These are phyloP conservation scores for Luidia sarsii DNA, from an alignment of 53 echinoderm and acorn worm genomes.

Conservation along the genomic window DNA sequence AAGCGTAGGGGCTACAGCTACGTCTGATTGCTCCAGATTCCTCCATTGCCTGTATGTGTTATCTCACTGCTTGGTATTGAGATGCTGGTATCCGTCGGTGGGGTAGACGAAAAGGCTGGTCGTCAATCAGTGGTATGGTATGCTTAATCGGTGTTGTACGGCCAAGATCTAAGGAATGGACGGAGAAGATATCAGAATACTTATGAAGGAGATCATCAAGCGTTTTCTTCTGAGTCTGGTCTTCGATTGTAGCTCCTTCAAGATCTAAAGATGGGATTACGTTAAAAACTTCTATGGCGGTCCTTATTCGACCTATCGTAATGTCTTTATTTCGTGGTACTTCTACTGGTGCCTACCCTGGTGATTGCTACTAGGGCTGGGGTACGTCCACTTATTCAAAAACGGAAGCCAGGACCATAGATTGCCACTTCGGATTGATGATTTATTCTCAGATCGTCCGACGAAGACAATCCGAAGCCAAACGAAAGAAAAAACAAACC, in stretches of 20 bases:
- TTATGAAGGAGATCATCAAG: conserved; percentile 14
- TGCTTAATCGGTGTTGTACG: conserved; percentile 3
- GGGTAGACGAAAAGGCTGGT: conserved; percentile 19
- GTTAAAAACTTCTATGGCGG: background rate
- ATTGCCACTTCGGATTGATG: no score
- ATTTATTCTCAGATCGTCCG: no score
- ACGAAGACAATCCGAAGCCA: no score
- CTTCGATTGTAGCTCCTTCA: background rate
- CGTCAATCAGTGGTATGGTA: conserved; percentile 16
- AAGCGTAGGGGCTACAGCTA: conserved; percentile 18
- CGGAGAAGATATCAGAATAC: conserved; percentile 1
- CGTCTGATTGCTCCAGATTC: background rate
- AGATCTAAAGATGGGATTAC: background rate
- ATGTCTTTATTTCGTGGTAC: no score
- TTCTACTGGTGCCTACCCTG: no score
- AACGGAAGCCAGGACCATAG: no score
- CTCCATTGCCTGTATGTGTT: conserved; percentile 24
- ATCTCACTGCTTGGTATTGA: conserved; percentile 19
- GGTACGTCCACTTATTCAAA: no score
- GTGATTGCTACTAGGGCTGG: no score
- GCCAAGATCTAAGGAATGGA: conserved; percentile 5
- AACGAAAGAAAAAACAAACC: no score
- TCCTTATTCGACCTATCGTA: background rate
- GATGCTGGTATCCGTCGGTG: conserved; percentile 35
- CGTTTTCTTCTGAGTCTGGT: background rate